Evolutionary conservation across 23 tunicate genomes (phyloP), one percentile per base, ranked within the genome.

Genomic region (Halocynthia aurantium): DNA sequence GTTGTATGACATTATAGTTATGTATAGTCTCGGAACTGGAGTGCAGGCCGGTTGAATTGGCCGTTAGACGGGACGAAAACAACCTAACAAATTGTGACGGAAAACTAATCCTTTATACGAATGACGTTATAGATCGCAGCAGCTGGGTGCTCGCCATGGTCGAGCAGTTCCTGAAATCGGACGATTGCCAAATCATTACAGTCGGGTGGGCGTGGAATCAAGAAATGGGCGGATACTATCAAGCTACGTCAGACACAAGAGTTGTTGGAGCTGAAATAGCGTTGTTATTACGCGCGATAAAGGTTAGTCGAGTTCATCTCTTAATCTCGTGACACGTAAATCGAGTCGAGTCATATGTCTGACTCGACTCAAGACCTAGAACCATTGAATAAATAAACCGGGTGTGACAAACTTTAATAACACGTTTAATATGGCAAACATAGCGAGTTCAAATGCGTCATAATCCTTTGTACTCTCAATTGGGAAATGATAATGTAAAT

Each of bases 161-260:
- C 18, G 78, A 74, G 55, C 63, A 53, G 15, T 56, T 74, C 17
- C 78, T 74, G n/a, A 17, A 21, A 10, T 7, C 50, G 22, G 78
- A 74, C 13, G 64, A 53, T 22, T 74, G 78, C 56, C 78, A 74
- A 40, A 64, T 74, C 60, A 74, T 74, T 21, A 56, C 78, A 10
- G 78, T 74, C 10, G 31, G 31, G n/a, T 74, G 78, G 78, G 56
- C 6, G 21, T 52, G 49, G n/a, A 22, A 49, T 53, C 50, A 53
- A 12, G 62, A 64, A 74, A 56, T 53, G 19, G 50, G 55, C 62
- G 12, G 75, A 0, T 70, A 49, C 50, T 53, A 74, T 51, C 78
- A 74, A 18, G 62, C 78, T 5, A 49, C 21, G 71, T 65, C 78
- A n/a, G 56, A 74, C 31, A 49, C 21, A 0, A 53, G 62, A 1